Evolutionary conservation across 2,113 vertebrate species (phyloP).

Genomic region (Pollachius pollachius): DNA sequence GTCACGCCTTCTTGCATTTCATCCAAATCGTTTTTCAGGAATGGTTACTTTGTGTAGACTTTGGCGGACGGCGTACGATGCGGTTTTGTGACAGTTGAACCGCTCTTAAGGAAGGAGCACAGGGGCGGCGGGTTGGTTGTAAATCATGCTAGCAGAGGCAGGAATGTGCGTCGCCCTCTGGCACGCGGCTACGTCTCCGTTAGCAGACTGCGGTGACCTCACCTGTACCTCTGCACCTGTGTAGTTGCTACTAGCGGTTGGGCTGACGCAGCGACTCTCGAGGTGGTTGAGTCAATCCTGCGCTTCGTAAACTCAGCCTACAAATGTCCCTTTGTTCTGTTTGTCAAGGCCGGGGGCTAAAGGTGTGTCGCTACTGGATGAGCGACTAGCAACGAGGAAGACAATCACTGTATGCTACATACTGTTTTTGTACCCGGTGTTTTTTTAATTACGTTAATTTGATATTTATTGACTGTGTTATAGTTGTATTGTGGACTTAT

Average conservation of each 20-base stretch:
- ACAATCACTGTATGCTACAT: no score
- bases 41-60: no score
- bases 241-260: conserved; percentile 28
- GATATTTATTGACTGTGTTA: no score
- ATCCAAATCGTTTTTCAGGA: no score
- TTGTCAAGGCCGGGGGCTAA: conserved; percentile 9
- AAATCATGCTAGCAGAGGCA: background rate
- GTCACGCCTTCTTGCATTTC: background rate
- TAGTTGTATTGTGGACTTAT: no score
- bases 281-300: conserved; percentile 29
- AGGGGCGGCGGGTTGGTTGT: no score
- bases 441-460: no score
- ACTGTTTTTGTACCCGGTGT: no score
- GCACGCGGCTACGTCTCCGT: background rate
- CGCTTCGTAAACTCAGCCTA: conserved; percentile 17
- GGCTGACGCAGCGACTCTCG: conserved; percentile 25
- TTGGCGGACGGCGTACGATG: no score
- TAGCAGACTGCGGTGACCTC: conserved; percentile 11
- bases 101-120: no score
- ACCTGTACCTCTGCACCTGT: conserved; percentile 22
- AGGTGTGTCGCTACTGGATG: conserved; percentile 19
- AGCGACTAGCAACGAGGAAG: background rate
- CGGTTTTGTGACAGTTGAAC: no score
- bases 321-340: conserved; percentile 48
- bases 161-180: background rate